Evolutionary conservation across 2,797 vertebrate genomes (phyloP).

Genomic region (Ceryle rudis): DNA sequence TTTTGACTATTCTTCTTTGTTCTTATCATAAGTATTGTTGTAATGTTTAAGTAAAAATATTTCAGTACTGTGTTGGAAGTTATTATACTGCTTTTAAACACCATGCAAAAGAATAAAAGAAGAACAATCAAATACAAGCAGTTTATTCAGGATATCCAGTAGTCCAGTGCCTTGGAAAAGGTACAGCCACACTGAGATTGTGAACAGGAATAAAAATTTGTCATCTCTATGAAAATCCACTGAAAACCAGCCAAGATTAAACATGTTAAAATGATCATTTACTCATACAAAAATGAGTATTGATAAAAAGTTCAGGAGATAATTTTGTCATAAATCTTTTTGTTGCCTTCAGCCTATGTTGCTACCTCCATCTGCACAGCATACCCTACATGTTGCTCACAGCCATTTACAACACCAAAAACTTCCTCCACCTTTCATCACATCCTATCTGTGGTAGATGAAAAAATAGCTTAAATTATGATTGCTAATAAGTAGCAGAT

Average conservation of each 20-base stretch:
- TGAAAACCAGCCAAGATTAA: neutral
- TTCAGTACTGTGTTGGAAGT: neutral
- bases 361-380: neutral
- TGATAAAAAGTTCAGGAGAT: neutral
- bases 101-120: neutral
- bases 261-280: neutral
- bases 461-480: neutral
- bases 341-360: neutral
- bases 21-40: neutral
- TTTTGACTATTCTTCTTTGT: neutral
- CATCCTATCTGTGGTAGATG: neutral
- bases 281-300: neutral
- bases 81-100: neutral
- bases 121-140: neutral
- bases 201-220: neutral
- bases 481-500: neutral
- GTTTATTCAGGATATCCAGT: neutral
- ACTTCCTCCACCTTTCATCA: neutral
- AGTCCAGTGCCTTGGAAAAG: neutral
- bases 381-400: neutral
- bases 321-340: neutral
- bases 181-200: neutral
- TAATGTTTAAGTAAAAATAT: neutral
- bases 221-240: neutral
- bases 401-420: neutral